phyloP scores from a whole-genome alignment of 2,113 vertebrate species.

The Brachyhypopomus gauderio region DNA sequence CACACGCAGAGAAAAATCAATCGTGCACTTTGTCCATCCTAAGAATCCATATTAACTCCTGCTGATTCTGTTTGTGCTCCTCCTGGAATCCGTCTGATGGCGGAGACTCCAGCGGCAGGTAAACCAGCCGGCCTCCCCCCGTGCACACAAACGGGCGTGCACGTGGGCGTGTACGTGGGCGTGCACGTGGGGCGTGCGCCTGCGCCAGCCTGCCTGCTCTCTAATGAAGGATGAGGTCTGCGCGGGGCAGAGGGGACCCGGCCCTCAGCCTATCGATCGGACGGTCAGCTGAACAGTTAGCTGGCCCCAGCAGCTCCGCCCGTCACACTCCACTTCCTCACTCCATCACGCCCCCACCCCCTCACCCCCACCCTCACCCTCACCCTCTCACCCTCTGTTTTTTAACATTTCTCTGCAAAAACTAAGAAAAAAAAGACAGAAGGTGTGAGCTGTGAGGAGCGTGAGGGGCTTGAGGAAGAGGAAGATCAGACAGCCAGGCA shows the following conservation, averaged over 20 bases:
- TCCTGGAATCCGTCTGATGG: slow-evolving; percentile 29
- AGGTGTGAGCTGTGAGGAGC: no score
- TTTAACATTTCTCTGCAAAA: slow-evolving; percentile 59
- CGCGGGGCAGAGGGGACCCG: slow-evolving; percentile 47
- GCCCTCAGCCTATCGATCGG: slow-evolving; percentile 47
- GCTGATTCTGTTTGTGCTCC: slow-evolving; percentile 29
- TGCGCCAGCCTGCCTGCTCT: no score
- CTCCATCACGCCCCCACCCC: not conserved
- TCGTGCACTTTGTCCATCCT: slow-evolving; percentile 47
- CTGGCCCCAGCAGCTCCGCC: slow-evolving; percentile 22
- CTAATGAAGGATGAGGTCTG: slow-evolving; percentile 43
- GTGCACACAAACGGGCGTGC: slow-evolving; percentile 39
- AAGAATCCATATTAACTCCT: slow-evolving; percentile 47
- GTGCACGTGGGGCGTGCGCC: not conserved
- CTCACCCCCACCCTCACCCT: slow-evolving; percentile 10
- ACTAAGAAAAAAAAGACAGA: slow-evolving; percentile 58
- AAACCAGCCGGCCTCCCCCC: not conserved
- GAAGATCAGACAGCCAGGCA: slow-evolving; percentile 59
- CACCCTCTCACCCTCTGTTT: slow-evolving; percentile 42
- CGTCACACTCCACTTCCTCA: slow-evolving; percentile 34
- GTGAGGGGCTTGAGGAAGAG: slow-evolving; percentile 60
- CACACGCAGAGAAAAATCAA: slow-evolving; percentile 48
- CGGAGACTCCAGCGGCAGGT: not conserved
- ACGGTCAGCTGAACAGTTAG: slow-evolving; percentile 43
- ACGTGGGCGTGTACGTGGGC: not conserved